Evolutionary conservation across 2,888 invertebrate species (phyloP).

Genomic region (Pandemis heparana): DNA sequence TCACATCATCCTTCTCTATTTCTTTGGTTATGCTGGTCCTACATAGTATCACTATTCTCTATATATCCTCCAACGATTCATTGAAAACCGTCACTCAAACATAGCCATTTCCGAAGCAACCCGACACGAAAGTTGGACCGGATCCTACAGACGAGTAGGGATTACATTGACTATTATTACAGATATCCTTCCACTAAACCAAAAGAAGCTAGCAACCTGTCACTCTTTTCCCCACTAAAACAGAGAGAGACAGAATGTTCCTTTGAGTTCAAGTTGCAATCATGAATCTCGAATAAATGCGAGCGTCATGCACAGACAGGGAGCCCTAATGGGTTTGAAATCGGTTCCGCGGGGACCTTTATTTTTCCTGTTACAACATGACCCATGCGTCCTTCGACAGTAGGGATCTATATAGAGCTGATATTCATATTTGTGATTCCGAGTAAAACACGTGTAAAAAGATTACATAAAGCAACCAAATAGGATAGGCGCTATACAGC

Average conservation of each 20-base stretch:
- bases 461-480: too few species aligned
- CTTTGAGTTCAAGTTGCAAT: neutral
- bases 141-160: conserved; percentile 2
- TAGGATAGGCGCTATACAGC: too few species aligned
- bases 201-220: neutral
- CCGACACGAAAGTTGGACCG: neutral
- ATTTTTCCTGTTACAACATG: conserved; percentile 13
- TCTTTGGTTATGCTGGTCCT: neutral
- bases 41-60: neutral
- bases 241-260: neutral
- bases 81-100: neutral
- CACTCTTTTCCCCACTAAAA: neutral
- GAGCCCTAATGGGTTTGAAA: conserved; percentile 21
- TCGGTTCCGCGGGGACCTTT: conserved; percentile 18
- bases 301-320: neutral
- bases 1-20: neutral
- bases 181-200: neutral
- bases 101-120: neutral
- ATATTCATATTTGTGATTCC: neutral
- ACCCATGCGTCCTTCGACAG: conserved; percentile 8
- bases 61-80: neutral
- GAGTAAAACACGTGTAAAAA: too few species aligned
- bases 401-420: neutral
- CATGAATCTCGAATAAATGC: conserved; percentile 12
- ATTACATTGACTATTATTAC: conserved; percentile 3